These are phyloP conservation scores for Drosophila mayri DNA, from an alignment of 1,140 invertebrate species.

Conservation along the genomic window DNA sequence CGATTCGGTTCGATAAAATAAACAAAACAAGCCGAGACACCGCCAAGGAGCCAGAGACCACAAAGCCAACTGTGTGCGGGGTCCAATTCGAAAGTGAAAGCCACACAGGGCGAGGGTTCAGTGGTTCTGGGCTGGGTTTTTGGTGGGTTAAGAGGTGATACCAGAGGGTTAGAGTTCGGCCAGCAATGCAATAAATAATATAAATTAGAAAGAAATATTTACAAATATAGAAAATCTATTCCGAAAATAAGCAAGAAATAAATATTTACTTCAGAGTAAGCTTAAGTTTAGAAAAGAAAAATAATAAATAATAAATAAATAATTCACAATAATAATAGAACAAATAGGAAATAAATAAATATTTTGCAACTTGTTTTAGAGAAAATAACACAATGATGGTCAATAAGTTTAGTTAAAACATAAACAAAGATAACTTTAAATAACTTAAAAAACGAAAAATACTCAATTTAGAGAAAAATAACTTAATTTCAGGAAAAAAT, in stretches of 20 bases:
- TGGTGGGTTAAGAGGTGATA: slow-evolving; percentile 14
- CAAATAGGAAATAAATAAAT: neutral
- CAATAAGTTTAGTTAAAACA: too few species aligned
- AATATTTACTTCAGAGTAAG: neutral
- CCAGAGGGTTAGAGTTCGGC: neutral
- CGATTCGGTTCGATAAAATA: slow-evolving; percentile 40
- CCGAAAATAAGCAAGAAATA: neutral
- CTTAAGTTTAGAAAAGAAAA: neutral
- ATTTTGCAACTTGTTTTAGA: neutral
- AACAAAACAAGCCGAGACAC: slow-evolving; percentile 13
- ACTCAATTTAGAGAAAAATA: neutral
- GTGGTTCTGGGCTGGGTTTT: slow-evolving; percentile 43
- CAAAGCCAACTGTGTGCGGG: neutral
- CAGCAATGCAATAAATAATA: neutral
- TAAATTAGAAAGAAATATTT: neutral
- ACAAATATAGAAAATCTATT: neutral
- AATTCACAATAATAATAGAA: neutral
- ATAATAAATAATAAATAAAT: neutral
- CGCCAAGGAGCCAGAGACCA: neutral
- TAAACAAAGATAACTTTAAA: neutral
- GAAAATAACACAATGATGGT: neutral
- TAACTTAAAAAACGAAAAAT: neutral
- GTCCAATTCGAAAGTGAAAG: slow-evolving; percentile 64
- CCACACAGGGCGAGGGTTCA: slow-evolving; percentile 24
- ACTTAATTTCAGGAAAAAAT: too few species aligned